phyloP scores from a whole-genome alignment of 2,797 vertebrate genomes.

The Acrossocheilus wenchowensis region DNA sequence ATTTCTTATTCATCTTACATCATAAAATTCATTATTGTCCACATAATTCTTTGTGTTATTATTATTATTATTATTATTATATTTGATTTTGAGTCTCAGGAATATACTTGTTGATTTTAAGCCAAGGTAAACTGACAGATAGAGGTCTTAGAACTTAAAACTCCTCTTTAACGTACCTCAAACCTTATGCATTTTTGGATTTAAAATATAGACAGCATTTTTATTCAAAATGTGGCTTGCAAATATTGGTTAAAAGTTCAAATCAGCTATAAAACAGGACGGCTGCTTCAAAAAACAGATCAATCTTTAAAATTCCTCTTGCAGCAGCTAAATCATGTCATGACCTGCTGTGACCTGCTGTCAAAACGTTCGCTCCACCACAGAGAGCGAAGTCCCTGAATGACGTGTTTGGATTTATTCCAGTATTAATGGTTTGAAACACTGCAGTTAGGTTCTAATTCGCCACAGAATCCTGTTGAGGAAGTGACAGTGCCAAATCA shows the following conservation, averaged over 20 bases:
- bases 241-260: background rate
- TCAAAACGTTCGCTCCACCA: background rate
- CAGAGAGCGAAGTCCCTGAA: background rate
- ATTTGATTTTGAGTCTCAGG: background rate
- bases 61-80: background rate
- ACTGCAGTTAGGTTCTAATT: background rate
- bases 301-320: background rate
- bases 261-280: constrained; percentile 6
- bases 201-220: background rate
- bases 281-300: background rate
- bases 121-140: background rate
- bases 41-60: background rate
- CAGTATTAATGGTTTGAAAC: background rate
- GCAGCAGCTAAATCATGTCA: background rate
- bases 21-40: background rate
- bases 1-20: background rate
- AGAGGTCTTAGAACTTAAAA: background rate
- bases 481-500: background rate
- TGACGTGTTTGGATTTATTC: background rate
- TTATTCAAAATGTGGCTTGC: background rate
- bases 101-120: background rate
- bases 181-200: background rate
- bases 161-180: background rate
- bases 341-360: background rate
- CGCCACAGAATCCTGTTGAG: background rate